Conservation (phyloP, 2,113 vertebrate genomes). For the Lepus americanus region DNA sequence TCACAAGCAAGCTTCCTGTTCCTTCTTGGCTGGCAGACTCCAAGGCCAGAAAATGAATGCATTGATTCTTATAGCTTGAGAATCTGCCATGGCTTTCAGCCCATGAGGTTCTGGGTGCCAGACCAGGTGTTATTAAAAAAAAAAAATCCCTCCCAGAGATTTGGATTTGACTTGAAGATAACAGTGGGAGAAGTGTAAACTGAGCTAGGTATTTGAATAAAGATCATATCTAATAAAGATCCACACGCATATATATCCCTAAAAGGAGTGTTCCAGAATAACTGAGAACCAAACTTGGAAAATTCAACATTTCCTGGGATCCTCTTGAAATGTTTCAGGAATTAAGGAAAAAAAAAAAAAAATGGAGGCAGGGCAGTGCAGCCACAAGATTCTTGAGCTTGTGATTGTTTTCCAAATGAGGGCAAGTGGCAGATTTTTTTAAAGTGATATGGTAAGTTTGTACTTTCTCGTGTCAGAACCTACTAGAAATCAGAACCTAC, state of each 20-base stretch:
- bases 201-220: not conserved
- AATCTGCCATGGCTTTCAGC: slow-evolving; percentile 49
- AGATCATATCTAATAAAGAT: not conserved
- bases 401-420: not conserved
- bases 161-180: slow-evolving; percentile 56
- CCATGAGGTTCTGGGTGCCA: slow-evolving; percentile 57
- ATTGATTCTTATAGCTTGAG: slow-evolving; percentile 65
- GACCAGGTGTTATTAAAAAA: slow-evolving; percentile 65
- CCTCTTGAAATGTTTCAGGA: slow-evolving; percentile 49
- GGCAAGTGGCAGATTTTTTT: not conserved
- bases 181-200: not conserved
- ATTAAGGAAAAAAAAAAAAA: not conserved
- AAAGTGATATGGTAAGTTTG: not conserved
- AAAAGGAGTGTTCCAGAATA: slow-evolving; percentile 36
- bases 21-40: slow-evolving; percentile 33
- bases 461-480: not conserved
- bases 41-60: slow-evolving; percentile 28
- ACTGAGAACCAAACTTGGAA: not conserved
- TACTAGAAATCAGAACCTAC: slow-evolving; percentile 7
- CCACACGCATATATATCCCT: not conserved
- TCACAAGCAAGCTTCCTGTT: slow-evolving; percentile 49
- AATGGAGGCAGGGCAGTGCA: not conserved
- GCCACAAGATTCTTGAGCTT: not conserved
- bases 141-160: slow-evolving; percentile 44
- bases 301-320: not conserved